These are phyloP conservation scores for Tragelaphus buxtoni DNA, from an alignment of 2,113 vertebrate genomes.

Conservation along the genomic window DNA sequence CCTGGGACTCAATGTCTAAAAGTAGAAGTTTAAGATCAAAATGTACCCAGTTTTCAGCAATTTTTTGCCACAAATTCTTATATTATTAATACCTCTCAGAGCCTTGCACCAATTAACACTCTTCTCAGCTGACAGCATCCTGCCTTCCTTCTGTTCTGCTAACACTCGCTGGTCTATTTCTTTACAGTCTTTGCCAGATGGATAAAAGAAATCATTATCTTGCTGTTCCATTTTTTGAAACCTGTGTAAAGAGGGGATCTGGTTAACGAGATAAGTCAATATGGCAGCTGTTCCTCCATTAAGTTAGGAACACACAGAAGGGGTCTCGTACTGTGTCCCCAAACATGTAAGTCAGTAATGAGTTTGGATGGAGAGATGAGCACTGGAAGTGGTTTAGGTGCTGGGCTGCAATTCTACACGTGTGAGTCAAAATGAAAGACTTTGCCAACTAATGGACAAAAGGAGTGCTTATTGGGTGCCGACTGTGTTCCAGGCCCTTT, in stretches of 20 bases:
- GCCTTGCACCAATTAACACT: rapidly evolving
- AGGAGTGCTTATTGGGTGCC: rapidly evolving
- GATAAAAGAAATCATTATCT: not conserved
- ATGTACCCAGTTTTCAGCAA: not conserved
- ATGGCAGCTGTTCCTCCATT: not conserved
- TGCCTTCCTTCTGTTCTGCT: rapidly evolving
- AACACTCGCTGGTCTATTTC: rapidly evolving
- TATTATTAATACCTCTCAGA: not conserved
- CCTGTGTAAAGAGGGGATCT: not conserved
- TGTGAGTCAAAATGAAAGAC: not conserved
- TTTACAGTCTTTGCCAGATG: not conserved
- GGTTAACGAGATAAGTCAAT: rapidly evolving
- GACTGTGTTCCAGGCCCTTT: rapidly evolving
- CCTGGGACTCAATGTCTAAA: not conserved
- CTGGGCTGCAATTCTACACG: not conserved
- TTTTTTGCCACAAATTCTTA: not conserved
- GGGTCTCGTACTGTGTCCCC: rapidly evolving
- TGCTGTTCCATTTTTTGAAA: not conserved
- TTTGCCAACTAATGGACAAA: rapidly evolving
- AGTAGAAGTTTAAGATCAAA: not conserved
- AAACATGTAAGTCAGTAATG: not conserved
- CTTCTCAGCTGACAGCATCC: rapidly evolving
- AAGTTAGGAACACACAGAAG: rapidly evolving
- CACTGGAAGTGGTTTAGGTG: rapidly evolving
- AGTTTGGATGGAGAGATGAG: not conserved